These are phyloP conservation scores for Smittia aterrima DNA, from an alignment of 2,888 invertebrate genomes.

Conservation along the genomic window DNA sequence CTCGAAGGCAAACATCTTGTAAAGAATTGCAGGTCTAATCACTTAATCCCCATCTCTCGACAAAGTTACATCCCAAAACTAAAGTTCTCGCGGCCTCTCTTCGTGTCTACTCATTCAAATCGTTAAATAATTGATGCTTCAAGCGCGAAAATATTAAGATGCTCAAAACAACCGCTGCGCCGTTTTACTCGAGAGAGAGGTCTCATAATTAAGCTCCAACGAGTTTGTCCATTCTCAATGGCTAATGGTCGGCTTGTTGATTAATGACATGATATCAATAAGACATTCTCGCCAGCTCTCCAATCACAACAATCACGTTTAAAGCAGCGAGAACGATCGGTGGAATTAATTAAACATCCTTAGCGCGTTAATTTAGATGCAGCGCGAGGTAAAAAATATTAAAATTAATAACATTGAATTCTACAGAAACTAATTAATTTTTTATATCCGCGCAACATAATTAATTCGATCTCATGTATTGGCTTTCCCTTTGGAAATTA, in stretches of 20 bases:
- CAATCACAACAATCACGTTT: neutral
- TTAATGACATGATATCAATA: conserved; percentile 12
- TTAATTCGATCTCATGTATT: neutral
- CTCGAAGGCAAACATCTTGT: neutral
- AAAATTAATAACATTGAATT: neutral
- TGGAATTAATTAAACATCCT: neutral
- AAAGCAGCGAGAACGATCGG: neutral
- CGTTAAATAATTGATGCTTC: conserved; percentile 34
- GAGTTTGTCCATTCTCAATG: neutral
- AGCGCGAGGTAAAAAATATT: neutral
- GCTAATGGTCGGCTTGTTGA: neutral
- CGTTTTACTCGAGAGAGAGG: conserved; percentile 3
- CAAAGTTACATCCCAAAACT: neutral
- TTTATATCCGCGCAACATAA: conserved; percentile 25
- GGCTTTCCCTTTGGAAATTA: neutral
- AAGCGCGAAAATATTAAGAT: conserved; percentile 22
- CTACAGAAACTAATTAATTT: conserved; percentile 23
- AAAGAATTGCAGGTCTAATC: conserved; percentile 12
- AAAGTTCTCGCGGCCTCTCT: neutral
- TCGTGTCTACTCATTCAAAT: conserved; percentile 14
- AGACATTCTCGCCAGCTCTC: neutral
- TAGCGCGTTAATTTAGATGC: conserved; percentile 13
- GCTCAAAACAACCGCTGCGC: neutral
- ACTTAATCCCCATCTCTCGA: conserved; percentile 1
- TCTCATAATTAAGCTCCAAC: conserved; percentile 12